phyloP scores from a whole-genome alignment of 2,888 invertebrate genomes.

The Melanostoma scalare region DNA sequence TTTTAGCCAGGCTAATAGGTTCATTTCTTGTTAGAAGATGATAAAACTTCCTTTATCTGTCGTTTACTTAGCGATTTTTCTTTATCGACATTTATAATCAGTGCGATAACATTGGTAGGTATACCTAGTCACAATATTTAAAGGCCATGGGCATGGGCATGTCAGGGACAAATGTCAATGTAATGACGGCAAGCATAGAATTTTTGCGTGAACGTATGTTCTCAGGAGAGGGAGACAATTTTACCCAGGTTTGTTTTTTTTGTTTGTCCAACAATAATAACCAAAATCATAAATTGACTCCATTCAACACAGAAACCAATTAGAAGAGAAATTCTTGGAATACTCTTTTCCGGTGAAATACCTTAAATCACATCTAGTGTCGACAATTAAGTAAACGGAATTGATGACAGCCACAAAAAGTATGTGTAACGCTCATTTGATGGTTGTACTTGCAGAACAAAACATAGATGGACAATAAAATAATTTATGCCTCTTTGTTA shows the following conservation, averaged over 20 bases:
- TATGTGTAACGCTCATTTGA: slow-evolving; percentile 47
- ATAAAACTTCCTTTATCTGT: slow-evolving; percentile 52
- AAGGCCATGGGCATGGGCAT: no score
- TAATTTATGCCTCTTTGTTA: slow-evolving; percentile 35
- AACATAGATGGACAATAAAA: slow-evolving; percentile 51
- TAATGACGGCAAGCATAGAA: no score
- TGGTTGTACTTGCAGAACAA: slow-evolving; percentile 30
- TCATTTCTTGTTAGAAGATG: slow-evolving; percentile 15
- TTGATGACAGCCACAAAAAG: slow-evolving; percentile 32
- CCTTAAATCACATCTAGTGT: not conserved
- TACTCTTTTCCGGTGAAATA: not conserved
- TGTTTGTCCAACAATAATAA: no score
- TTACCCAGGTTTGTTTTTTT: no score
- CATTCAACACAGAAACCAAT: no score
- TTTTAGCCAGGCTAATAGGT: slow-evolving; percentile 37
- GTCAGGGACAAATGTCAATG: no score
- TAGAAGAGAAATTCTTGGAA: slow-evolving; percentile 3
- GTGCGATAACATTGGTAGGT: slow-evolving; percentile 50
- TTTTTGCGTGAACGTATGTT: no score
- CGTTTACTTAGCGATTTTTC: slow-evolving; percentile 53
- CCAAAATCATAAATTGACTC: no score
- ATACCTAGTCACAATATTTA: not conserved
- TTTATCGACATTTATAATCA: slow-evolving; percentile 35
- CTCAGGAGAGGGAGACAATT: no score
- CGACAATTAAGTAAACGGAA: slow-evolving; percentile 11